Conservation (phyloP, 2,113 vertebrate genomes). For the Atherinomorus stipes region DNA sequence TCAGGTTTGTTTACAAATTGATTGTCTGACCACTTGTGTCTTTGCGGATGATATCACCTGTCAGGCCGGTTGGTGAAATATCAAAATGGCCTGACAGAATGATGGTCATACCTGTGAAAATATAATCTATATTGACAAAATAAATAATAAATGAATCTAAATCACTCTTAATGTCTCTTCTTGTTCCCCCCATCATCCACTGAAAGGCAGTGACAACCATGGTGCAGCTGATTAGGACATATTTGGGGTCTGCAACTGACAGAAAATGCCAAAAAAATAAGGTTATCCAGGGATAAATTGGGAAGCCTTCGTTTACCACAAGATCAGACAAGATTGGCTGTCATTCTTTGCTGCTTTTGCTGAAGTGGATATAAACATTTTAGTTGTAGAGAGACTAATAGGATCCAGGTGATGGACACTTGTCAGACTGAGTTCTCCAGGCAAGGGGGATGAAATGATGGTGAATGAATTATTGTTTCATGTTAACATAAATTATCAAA, state of each 20-base stretch:
- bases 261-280: slow-evolving; percentile 45
- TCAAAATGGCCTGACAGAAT: slow-evolving; percentile 25
- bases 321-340: slow-evolving; percentile 58
- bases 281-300: slow-evolving; percentile 51
- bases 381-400: slow-evolving; percentile 36
- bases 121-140: slow-evolving; percentile 27
- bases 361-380: slow-evolving; percentile 23
- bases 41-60: slow-evolving; percentile 28
- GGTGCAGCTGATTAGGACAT: slow-evolving; percentile 49
- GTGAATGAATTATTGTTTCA: slow-evolving; percentile 31
- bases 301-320: slow-evolving; percentile 45
- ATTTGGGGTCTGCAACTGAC: slow-evolving; percentile 44
- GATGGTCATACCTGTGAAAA: slow-evolving; percentile 8
- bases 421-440: slow-evolving; percentile 38
- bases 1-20: slow-evolving; percentile 45
- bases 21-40: slow-evolving; percentile 22
- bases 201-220: slow-evolving; percentile 48
- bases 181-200: slow-evolving; percentile 26
- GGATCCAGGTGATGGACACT: slow-evolving; percentile 46
- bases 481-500: slow-evolving; percentile 30
- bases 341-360: slow-evolving; percentile 38
- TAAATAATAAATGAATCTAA: slow-evolving; percentile 4
- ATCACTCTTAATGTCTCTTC: slow-evolving; percentile 26
- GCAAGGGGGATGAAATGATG: slow-evolving; percentile 5
- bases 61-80: slow-evolving; percentile 27